phyloP scores from a whole-genome alignment of 2,797 vertebrate species.

The Molothrus ater region DNA sequence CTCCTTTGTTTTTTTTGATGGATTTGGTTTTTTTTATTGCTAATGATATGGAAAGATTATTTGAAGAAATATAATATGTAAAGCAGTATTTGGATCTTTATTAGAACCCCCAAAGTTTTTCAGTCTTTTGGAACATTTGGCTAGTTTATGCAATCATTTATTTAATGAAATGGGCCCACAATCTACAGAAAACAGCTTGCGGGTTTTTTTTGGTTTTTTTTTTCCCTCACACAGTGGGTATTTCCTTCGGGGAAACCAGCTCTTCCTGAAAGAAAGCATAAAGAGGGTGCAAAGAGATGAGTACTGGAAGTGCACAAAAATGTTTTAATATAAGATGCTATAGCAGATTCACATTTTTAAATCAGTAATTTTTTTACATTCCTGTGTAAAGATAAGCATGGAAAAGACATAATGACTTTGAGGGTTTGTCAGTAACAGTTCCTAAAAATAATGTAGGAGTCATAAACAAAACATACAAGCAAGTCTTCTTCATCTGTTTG shows the following conservation, averaged over 20 bases:
- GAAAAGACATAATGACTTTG: neutral
- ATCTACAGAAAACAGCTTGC: neutral
- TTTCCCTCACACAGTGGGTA: fast-evolving
- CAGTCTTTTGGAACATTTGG: neutral
- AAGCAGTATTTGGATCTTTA: neutral
- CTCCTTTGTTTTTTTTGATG: neutral
- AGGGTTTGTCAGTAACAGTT: neutral
- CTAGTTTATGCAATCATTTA: neutral
- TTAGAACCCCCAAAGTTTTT: neutral
- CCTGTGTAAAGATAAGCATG: neutral
- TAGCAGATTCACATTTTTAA: neutral
- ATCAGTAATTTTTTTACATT: neutral
- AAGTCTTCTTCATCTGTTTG: slow-evolving; percentile 21
- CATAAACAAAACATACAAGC: neutral
- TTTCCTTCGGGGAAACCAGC: neutral
- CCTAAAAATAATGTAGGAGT: slow-evolving; percentile 18
- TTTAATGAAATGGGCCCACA: neutral
- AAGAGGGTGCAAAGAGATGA: neutral
- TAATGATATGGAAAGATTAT: neutral
- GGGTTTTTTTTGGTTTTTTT: too few species aligned
- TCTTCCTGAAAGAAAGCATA: neutral
- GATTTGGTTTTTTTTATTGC: fast-evolving
- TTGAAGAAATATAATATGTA: neutral
- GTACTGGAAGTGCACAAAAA: neutral
- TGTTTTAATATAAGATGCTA: neutral